These are phyloP conservation scores for Drosophila teissieri DNA, from an alignment of 1,140 invertebrate genomes.

Conservation along the genomic window DNA sequence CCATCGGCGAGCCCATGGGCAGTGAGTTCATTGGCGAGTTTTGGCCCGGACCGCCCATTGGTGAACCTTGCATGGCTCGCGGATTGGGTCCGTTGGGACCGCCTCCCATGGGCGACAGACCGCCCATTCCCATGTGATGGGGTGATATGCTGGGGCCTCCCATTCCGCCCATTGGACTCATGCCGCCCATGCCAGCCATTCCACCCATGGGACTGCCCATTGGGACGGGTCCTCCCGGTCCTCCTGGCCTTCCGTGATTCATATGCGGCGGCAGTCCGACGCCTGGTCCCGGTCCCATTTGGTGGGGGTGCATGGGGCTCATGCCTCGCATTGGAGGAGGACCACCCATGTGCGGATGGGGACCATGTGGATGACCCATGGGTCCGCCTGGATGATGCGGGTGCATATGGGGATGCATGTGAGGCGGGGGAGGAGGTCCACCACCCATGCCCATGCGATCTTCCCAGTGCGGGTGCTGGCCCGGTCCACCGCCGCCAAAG, in stretches of 20 bases:
- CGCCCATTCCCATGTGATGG: constrained; percentile 87
- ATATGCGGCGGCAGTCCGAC: constrained; percentile 82
- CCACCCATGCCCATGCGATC: constrained; percentile 85
- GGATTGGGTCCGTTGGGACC: constrained; percentile 86
- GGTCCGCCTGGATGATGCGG: constrained; percentile 86
- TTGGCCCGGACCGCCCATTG: constrained; percentile 84
- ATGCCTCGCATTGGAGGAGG: constrained; percentile 88
- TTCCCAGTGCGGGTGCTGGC: constrained; percentile 85
- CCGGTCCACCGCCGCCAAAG: constrained; percentile 61
- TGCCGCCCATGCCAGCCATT: constrained; percentile 85
- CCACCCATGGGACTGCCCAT: constrained; percentile 84
- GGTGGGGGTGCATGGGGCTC: constrained; percentile 87
- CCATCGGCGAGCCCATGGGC: constrained; percentile 90
- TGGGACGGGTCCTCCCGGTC: constrained; percentile 64
- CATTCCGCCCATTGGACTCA: constrained; percentile 88
- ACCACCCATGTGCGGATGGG: constrained; percentile 86
- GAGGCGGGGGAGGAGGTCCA: constrained; percentile 85
- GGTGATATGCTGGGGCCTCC: constrained; percentile 87
- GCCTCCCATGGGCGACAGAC: constrained; percentile 88
- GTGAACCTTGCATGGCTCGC: constrained; percentile 87
- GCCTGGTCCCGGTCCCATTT: constrained; percentile 78
- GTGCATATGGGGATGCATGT: constrained; percentile 84
- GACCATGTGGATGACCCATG: constrained; percentile 74
- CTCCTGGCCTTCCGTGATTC: constrained; percentile 76
- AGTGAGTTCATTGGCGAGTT: constrained; percentile 89